A percentile compares a stretch with the other conserved stretches of the same genome.
Conservation (phyloP, 1,140 invertebrate genomes). For the Diachasma alloeum region DNA sequence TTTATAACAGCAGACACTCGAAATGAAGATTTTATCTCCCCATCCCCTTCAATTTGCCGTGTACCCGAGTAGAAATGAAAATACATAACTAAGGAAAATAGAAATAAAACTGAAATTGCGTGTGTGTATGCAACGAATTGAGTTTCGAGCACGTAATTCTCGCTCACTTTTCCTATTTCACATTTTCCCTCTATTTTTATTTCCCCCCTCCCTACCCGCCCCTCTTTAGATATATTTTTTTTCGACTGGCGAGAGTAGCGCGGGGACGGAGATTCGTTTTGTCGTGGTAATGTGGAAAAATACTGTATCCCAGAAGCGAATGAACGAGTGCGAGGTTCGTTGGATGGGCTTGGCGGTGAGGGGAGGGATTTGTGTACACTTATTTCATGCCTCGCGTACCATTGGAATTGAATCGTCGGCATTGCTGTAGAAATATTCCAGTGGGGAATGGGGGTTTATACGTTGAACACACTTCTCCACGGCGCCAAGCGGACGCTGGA, state of each 20-base stretch:
- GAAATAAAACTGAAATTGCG: neutral
- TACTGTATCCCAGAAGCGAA: conserved; percentile 13
- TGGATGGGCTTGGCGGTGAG: neutral
- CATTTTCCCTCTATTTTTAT: neutral
- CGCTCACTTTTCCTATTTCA: conserved; percentile 18
- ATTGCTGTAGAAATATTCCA: conserved; percentile 18
- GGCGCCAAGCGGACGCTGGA: conserved; percentile 1
- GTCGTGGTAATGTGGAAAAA: conserved; percentile 38
- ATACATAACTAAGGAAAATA: neutral
- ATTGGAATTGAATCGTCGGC: conserved; percentile 43
- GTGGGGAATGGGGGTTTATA: conserved; percentile 1
- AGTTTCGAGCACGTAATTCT: conserved; percentile 26
- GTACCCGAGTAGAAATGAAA: neutral
- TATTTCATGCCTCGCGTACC: conserved; percentile 49
- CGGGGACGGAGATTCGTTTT: conserved; percentile 37
- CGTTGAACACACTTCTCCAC: conserved; percentile 44
- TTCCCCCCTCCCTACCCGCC: neutral
- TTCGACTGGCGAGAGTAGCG: neutral
- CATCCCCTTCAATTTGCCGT: conserved; percentile 3
- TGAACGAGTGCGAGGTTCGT: neutral
- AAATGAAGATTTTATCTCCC: conserved; percentile 34
- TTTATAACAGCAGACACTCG: conserved; percentile 37
- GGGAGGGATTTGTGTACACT: conserved; percentile 38
- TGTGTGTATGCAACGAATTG: conserved; percentile 19
- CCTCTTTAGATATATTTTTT: neutral